Conservation (phyloP, 2,797 vertebrate species). For the Lycodopsis pacificus region DNA sequence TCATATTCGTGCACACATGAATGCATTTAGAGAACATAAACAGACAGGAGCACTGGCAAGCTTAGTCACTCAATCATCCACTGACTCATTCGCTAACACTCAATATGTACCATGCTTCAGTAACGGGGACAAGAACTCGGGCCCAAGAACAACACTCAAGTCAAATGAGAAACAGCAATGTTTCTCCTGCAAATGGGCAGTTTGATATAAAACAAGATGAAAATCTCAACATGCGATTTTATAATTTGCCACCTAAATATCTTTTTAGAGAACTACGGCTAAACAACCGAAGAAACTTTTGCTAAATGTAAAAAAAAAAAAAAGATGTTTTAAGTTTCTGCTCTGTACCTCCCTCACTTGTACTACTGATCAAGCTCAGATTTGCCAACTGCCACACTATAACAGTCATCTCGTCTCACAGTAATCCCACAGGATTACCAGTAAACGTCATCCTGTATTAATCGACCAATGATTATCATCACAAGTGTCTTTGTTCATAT, state of each 20-base stretch:
- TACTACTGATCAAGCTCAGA: background rate
- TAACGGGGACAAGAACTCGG: background rate
- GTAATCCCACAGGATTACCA: slow-evolving; percentile 1
- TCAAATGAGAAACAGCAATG: background rate
- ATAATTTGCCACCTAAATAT: background rate
- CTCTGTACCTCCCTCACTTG: too few relatives aligned
- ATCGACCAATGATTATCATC: background rate
- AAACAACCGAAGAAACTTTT: background rate
- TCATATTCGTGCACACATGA: slow-evolving; percentile 20
- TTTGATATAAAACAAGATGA: background rate
- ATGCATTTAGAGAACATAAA: slow-evolving; percentile 24
- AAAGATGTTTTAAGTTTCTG: background rate
- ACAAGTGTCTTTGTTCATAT: background rate
- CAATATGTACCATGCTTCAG: background rate
- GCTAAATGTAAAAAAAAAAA: background rate
- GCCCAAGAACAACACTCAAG: background rate
- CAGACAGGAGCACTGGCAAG: slow-evolving; percentile 6
- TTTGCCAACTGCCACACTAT: background rate
- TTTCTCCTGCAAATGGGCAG: background rate
- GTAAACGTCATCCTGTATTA: background rate
- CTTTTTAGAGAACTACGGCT: too few relatives aligned
- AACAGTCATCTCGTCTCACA: background rate
- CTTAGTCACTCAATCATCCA: slow-evolving; percentile 25
- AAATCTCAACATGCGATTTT: background rate
- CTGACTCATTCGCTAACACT: slow-evolving; percentile 12